phyloP scores from a whole-genome alignment of 2,888 invertebrate genomes.

The Tridacna crocea region DNA sequence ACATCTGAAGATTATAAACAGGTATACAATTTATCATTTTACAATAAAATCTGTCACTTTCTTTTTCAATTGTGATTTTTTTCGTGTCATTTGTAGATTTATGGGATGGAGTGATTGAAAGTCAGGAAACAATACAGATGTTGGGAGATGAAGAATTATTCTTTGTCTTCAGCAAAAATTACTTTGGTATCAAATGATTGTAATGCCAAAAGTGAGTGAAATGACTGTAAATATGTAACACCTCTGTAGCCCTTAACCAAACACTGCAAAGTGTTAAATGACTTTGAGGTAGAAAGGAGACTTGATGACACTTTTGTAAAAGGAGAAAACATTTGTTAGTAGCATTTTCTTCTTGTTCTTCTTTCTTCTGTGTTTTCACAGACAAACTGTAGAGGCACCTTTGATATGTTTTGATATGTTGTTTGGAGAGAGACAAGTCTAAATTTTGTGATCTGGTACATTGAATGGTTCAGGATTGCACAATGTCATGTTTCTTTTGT shows the following conservation, averaged over 20 bases:
- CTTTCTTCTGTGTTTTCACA: background rate
- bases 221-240: too few relatives aligned
- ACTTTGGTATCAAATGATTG: too few relatives aligned
- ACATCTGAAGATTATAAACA: conserved; percentile 90
- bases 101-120: too few relatives aligned
- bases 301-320: background rate
- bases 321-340: background rate
- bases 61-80: background rate
- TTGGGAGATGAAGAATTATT: too few relatives aligned
- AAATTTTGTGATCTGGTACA: background rate
- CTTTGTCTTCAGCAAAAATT: too few relatives aligned
- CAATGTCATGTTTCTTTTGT: background rate
- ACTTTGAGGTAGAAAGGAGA: background rate
- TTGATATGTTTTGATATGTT: background rate
- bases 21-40: conserved; percentile 70
- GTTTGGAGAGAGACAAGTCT: background rate
- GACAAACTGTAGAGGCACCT: background rate
- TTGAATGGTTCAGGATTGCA: background rate
- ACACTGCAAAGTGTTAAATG: too few relatives aligned
- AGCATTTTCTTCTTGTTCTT: background rate
- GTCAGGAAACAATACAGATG: too few relatives aligned
- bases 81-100: background rate
- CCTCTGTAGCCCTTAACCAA: too few relatives aligned
- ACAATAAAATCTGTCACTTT: background rate
- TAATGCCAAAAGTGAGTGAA: too few relatives aligned